These are phyloP conservation scores for Anguilla anguilla DNA, from an alignment of 2,797 vertebrate species.

Conservation along the genomic window DNA sequence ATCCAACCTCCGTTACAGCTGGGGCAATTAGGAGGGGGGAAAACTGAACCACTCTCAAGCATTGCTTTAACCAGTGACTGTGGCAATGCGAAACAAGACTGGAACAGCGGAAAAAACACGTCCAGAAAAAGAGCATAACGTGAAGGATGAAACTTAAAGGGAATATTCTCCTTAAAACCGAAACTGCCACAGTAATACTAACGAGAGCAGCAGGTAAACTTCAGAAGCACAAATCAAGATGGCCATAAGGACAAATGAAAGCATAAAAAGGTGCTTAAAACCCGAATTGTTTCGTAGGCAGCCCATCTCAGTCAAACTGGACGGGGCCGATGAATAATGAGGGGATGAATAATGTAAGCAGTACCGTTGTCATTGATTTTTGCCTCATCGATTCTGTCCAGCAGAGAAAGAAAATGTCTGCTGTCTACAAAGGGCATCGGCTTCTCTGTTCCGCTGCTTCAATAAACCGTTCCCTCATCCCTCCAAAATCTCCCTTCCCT, in stretches of 20 bases:
- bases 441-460: neutral
- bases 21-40: neutral
- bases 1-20: neutral
- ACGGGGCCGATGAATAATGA: neutral
- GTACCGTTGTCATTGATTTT: constrained; percentile 2
- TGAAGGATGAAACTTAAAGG: neutral
- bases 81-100: neutral
- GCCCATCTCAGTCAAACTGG: neutral
- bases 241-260: neutral
- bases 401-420: neutral
- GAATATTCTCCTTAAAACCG: neutral
- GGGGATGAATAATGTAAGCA: neutral
- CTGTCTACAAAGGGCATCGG: neutral
- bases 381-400: neutral
- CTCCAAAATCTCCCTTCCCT: neutral
- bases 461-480: neutral
- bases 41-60: neutral
- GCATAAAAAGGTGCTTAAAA: neutral
- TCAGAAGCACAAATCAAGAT: neutral
- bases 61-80: neutral
- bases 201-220: neutral
- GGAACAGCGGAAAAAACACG: neutral
- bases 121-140: neutral
- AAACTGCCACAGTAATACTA: neutral
- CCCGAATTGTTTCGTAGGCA: neutral